A percentile compares a stretch with the other conserved stretches of the same genome.
Conservation (phyloP, 1,140 invertebrate genomes). For the Rhagoletis zephyria region DNA sequence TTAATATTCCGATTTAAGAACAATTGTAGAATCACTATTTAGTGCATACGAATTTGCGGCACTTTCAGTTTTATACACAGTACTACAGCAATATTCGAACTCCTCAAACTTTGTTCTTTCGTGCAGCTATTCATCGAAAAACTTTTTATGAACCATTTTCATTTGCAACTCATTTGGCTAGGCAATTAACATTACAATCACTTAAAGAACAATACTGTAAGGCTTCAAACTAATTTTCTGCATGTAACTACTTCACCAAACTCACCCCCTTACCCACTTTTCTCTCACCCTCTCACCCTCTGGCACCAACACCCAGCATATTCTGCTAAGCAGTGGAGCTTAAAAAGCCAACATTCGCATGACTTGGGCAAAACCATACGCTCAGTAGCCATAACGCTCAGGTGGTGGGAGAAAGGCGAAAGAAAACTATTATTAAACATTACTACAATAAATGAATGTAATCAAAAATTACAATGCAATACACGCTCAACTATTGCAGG, state of each 20-base stretch:
- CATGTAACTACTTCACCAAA: background rate
- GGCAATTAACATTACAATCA: conserved; percentile 27
- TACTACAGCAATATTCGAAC: background rate
- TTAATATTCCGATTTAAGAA: too few relatives aligned
- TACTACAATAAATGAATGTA: background rate
- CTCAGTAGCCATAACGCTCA: background rate
- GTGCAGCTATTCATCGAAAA: background rate
- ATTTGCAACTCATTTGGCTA: conserved; percentile 16
- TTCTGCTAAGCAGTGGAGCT: background rate
- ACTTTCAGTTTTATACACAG: background rate
- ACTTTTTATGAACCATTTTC: background rate
- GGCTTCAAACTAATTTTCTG: background rate
- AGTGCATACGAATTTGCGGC: background rate
- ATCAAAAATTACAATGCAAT: conserved; percentile 24
- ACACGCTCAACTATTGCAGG: background rate
- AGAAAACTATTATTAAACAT: background rate
- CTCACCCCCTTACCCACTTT: background rate
- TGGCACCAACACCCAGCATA: background rate
- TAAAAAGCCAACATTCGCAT: background rate
- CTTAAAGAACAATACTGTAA: background rate
- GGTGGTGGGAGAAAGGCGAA: background rate
- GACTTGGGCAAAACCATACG: background rate
- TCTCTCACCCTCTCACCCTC: background rate
- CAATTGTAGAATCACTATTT: too few relatives aligned
- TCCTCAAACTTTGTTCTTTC: background rate